These are phyloP conservation scores for Stegastes partitus DNA, from an alignment of 2,113 vertebrate species.

Conservation along the genomic window DNA sequence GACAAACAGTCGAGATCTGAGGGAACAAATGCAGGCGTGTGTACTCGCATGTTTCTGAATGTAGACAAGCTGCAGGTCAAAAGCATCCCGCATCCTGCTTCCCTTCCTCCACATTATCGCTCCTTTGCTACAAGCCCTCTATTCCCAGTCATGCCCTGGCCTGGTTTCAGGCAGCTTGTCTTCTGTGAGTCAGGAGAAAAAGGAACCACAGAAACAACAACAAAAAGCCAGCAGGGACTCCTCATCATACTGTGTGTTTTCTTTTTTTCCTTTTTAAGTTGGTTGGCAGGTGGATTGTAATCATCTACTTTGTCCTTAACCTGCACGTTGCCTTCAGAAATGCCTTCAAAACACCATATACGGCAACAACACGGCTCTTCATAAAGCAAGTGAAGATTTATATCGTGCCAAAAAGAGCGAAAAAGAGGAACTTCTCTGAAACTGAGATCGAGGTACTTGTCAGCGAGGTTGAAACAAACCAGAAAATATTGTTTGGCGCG, in stretches of 20 bases:
- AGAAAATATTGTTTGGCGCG: too few relatives aligned
- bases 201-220: conserved; percentile 26
- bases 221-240: conserved; percentile 7
- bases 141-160: background rate
- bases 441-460: too few relatives aligned
- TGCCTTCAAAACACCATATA: too few relatives aligned
- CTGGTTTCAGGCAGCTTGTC: background rate
- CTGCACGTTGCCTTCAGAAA: conserved; percentile 5
- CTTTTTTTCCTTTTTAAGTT: conserved; percentile 2
- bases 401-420: too few relatives aligned
- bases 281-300: conserved; percentile 18
- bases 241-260: background rate
- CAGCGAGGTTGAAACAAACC: too few relatives aligned
- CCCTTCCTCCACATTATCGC: background rate
- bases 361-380: too few relatives aligned
- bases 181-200: conserved; percentile 34
- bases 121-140: background rate
- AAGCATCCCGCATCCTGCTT: background rate
- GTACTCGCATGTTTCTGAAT: conserved; percentile 8
- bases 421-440: too few relatives aligned
- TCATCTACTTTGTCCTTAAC: background rate
- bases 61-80: conserved; percentile 11
- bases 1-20: background rate
- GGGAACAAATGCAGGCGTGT: conserved; percentile 6
- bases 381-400: too few relatives aligned